Conservation (phyloP, 2,888 invertebrate species). For the Protonemura montana region DNA sequence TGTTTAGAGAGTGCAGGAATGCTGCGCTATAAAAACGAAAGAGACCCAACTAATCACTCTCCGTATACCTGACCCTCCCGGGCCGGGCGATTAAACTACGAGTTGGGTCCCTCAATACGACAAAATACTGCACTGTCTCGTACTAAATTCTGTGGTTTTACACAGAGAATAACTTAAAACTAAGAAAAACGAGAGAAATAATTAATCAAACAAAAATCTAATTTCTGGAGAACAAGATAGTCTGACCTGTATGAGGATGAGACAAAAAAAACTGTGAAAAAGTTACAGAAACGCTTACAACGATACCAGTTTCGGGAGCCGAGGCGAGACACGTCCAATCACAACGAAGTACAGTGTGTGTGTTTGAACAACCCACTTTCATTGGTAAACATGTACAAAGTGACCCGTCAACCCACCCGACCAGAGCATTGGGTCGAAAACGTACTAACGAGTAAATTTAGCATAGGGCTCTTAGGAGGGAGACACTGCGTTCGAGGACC, state of each 20-base stretch:
- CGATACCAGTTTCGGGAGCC: not conserved
- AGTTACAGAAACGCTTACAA: not conserved
- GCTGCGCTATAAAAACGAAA: not conserved
- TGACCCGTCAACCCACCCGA: too few relatives aligned
- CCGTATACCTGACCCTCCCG: not conserved
- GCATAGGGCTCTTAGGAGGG: too few relatives aligned
- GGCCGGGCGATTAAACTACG: not conserved
- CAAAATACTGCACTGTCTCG: not conserved
- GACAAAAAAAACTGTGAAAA: not conserved
- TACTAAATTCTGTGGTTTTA: not conserved
- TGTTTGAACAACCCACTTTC: too few relatives aligned
- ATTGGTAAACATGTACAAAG: too few relatives aligned
- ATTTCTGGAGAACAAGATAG: not conserved
- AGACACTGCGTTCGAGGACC: too few relatives aligned
- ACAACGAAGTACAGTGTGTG: not conserved
- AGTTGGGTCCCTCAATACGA: not conserved
- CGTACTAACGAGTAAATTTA: too few relatives aligned
- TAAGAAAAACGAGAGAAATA: not conserved
- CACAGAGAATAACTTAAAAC: not conserved
- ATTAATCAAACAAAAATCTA: not conserved
- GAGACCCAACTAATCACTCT: not conserved
- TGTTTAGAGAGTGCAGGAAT: not conserved
- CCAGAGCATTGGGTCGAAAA: too few relatives aligned
- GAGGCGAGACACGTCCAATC: not conserved
- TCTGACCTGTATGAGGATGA: not conserved